These are phyloP conservation scores for Nemapogon koenigi DNA, from an alignment of 2,888 invertebrate species.

Conservation along the genomic window DNA sequence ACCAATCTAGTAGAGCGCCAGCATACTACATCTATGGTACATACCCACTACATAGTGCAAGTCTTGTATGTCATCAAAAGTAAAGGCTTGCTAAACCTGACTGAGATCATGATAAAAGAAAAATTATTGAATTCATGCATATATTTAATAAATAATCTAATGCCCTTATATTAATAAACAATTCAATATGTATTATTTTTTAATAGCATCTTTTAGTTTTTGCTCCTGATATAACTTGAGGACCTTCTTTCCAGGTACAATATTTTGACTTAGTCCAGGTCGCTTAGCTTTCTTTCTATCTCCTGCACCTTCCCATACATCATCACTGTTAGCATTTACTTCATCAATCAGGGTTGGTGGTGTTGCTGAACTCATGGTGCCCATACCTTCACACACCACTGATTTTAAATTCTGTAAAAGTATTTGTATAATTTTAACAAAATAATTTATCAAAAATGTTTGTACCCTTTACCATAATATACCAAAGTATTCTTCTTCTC, in stretches of 20 bases:
- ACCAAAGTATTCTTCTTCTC: background rate
- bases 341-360: constrained; percentile 34
- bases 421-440: background rate
- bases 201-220: constrained; percentile 51
- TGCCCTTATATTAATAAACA: no score
- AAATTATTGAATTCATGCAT: no score
- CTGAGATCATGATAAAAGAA: no score
- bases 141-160: no score
- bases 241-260: constrained; percentile 86
- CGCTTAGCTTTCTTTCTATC: constrained; percentile 72
- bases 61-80: no score
- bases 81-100: no score
- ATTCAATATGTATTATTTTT: no score
- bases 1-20: no score
- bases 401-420: constrained; percentile 43
- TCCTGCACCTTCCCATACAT: constrained; percentile 52
- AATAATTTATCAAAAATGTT: constrained; percentile 9
- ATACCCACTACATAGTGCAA: no score
- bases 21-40: no score
- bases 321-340: constrained; percentile 39
- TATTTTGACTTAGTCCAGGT: constrained; percentile 77
- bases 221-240: constrained; percentile 78
- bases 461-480: background rate
- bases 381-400: constrained; percentile 46
- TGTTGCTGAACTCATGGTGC: constrained; percentile 39